phyloP scores from a whole-genome alignment of 2,113 vertebrate species.

The Dasyurus viverrinus region DNA sequence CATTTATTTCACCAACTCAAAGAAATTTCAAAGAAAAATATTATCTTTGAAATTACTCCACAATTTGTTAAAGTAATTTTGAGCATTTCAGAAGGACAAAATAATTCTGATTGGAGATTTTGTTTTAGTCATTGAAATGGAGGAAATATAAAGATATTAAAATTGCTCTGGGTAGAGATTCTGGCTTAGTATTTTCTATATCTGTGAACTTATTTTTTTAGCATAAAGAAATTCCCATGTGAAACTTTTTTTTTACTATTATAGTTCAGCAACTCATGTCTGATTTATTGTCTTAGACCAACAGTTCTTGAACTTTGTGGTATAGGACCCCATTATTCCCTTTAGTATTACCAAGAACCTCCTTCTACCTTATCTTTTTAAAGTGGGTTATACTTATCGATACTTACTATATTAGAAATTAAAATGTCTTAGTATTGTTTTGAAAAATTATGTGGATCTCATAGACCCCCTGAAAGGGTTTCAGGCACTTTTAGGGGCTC shows the following conservation, averaged over 20 bases:
- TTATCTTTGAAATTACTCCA: neutral
- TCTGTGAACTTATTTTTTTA: neutral
- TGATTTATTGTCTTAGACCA: neutral
- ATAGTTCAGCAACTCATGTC: neutral
- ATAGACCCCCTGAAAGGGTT: neutral
- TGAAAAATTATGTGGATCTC: neutral
- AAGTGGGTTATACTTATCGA: neutral
- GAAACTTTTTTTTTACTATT: neutral
- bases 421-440: neutral
- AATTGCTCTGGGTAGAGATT: neutral
- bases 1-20: constrained; percentile 18
- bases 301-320: neutral
- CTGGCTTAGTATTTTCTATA: neutral
- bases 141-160: constrained; percentile 5
- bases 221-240: neutral
- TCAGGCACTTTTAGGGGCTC: too few species aligned
- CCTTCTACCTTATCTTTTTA: neutral
- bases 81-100: neutral
- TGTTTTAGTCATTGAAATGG: constrained; percentile 15
- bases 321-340: neutral
- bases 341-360: neutral
- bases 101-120: constrained; percentile 17
- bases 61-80: neutral
- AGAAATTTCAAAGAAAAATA: neutral
- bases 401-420: neutral